Evolutionary conservation across 2,888 invertebrate genomes (phyloP).

Genomic region (Drosophila demipolita): DNA sequence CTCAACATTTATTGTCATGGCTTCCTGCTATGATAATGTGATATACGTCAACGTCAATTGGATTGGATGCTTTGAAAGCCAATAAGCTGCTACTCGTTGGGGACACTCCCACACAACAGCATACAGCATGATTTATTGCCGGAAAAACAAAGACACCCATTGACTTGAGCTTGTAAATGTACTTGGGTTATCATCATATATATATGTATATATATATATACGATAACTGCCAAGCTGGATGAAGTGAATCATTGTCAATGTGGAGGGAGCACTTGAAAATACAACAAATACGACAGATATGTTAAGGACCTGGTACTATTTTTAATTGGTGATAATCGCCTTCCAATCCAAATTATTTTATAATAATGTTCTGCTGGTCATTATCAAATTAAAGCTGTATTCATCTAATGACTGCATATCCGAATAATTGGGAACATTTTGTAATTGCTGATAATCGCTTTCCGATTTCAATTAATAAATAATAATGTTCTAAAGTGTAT

Average conservation of each 20-base stretch:
- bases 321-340: slow-evolving; percentile 11
- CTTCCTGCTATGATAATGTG: slow-evolving; percentile 76
- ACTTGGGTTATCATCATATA: slow-evolving; percentile 26
- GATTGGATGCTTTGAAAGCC: slow-evolving; percentile 76
- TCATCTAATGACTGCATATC: background rate
- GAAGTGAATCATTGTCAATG: slow-evolving; percentile 60
- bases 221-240: slow-evolving; percentile 53
- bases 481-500: background rate
- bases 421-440: background rate
- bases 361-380: background rate
- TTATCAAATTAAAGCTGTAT: background rate
- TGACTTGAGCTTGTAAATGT: slow-evolving; percentile 62
- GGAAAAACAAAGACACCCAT: slow-evolving; percentile 72
- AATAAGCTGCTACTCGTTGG: slow-evolving; percentile 74
- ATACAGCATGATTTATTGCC: slow-evolving; percentile 70
- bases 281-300: slow-evolving; percentile 35
- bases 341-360: background rate
- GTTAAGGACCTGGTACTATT: slow-evolving; percentile 10
- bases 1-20: slow-evolving; percentile 70
- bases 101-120: slow-evolving; percentile 55
- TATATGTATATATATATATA: background rate
- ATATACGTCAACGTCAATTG: slow-evolving; percentile 81
- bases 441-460: background rate
- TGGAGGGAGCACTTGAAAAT: slow-evolving; percentile 40
- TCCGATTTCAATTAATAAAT: background rate